phyloP scores from a whole-genome alignment of 2,888 invertebrate genomes.

The Metalampra italica region DNA sequence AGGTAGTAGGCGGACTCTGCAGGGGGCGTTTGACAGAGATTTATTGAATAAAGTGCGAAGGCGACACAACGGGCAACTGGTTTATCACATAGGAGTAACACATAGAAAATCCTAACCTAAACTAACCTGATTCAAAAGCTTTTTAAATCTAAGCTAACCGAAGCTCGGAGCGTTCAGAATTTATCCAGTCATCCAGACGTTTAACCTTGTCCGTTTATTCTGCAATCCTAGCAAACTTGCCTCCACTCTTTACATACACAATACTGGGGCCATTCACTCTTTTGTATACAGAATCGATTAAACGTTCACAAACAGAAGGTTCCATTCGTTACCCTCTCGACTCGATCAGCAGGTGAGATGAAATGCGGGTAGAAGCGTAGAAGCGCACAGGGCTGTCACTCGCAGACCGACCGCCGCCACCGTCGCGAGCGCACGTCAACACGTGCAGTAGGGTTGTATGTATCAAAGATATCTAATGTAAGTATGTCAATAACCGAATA shows the following conservation, averaged over 20 bases:
- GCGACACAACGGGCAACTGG: background rate
- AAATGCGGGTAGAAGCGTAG: slow-evolving; percentile 19
- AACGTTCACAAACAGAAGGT: slow-evolving; percentile 22
- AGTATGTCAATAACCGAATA: too few relatives aligned
- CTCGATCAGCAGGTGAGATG: slow-evolving; percentile 22
- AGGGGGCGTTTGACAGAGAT: background rate
- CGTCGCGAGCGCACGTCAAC: slow-evolving; percentile 21
- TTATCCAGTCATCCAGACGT: too few relatives aligned
- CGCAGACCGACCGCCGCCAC: slow-evolving; percentile 20
- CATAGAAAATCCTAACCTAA: too few relatives aligned
- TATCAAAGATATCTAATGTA: background rate
- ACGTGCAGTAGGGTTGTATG: slow-evolving; percentile 16
- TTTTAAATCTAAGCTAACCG: too few relatives aligned
- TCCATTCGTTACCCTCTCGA: background rate
- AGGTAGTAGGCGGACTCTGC: background rate
- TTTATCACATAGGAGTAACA: background rate
- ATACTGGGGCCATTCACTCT: too few relatives aligned
- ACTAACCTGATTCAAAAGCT: too few relatives aligned
- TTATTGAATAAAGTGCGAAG: background rate
- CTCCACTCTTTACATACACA: too few relatives aligned
- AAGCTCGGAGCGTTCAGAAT: too few relatives aligned
- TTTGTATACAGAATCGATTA: slow-evolving; percentile 13
- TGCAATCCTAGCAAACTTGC: too few relatives aligned
- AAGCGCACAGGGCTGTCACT: slow-evolving; percentile 24
- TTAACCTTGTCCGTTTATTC: too few relatives aligned